Evolutionary conservation across 1,140 invertebrate species (phyloP).

Genomic region (Acromyrmex echinatior): DNA sequence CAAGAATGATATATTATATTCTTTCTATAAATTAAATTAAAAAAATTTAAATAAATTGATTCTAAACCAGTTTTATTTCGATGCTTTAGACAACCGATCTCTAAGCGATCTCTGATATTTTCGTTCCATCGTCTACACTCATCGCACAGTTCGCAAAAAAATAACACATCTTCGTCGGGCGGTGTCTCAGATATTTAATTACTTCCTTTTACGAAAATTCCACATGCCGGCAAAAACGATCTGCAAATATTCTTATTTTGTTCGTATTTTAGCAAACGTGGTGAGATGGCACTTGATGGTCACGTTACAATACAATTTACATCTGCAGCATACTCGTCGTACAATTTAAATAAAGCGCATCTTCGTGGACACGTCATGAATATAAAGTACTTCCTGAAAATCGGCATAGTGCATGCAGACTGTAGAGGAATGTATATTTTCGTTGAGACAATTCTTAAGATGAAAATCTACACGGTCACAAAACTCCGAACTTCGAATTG

Average conservation of each 20-base stretch:
- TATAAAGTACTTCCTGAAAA: slow-evolving; percentile 47
- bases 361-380: slow-evolving; percentile 42
- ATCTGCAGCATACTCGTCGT: not conserved
- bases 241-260: not conserved
- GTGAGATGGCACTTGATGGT: not conserved
- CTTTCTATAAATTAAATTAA: not conserved
- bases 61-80: slow-evolving; percentile 24
- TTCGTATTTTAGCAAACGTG: not conserved
- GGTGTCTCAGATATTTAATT: slow-evolving; percentile 25
- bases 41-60: not conserved
- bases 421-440: slow-evolving; percentile 6
- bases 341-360: slow-evolving; percentile 59
- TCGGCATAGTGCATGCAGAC: not conserved
- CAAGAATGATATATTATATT: not conserved
- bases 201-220: slow-evolving; percentile 21
- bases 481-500: not conserved
- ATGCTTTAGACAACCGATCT: not conserved
- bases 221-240: not conserved
- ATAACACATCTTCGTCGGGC: not conserved
- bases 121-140: not conserved
- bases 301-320: slow-evolving; percentile 7
- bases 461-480: slow-evolving; percentile 19
- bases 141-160: slow-evolving; percentile 1
- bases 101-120: slow-evolving; percentile 14
- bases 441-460: slow-evolving; percentile 15